phyloP scores from a whole-genome alignment of 2,888 invertebrate genomes.

The Lepetodrilus schrolli region DNA sequence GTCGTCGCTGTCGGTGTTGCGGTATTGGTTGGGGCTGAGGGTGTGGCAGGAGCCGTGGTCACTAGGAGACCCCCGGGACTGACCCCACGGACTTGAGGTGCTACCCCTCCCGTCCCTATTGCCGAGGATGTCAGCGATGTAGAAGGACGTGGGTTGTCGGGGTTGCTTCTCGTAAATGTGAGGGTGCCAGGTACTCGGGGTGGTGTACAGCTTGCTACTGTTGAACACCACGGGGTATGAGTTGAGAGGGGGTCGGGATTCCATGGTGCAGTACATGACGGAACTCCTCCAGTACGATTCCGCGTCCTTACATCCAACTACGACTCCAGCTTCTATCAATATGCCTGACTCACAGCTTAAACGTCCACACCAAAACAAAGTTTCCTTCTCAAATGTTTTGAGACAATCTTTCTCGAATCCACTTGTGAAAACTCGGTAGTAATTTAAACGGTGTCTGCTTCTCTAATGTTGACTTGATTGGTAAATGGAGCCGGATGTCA shows the following conservation, averaged over 20 bases:
- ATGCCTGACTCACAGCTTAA: too few relatives aligned
- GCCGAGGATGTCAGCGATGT: constrained; percentile 90
- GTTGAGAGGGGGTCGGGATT: not conserved
- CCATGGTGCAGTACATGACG: constrained; percentile 23
- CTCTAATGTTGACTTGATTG: too few relatives aligned
- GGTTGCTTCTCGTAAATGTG: constrained; percentile 91
- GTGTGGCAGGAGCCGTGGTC: not conserved
- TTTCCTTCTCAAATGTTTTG: too few relatives aligned
- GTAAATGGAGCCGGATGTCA: too few relatives aligned
- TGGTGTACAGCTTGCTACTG: constrained; percentile 47
- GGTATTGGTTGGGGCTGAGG: not conserved
- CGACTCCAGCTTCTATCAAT: too few relatives aligned
- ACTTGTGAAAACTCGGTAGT: too few relatives aligned
- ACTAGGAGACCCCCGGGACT: not conserved
- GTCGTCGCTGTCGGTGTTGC: not conserved
- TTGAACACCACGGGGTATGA: constrained; percentile 33
- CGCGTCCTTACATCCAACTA: too few relatives aligned
- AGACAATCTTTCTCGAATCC: too few relatives aligned
- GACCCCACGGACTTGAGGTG: not conserved
- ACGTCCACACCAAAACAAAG: too few relatives aligned
- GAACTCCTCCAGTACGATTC: not conserved
- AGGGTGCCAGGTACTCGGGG: constrained; percentile 84
- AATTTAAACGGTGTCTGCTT: too few relatives aligned
- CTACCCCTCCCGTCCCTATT: constrained; percentile 63
- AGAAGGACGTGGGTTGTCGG: constrained; percentile 88